These are phyloP conservation scores for Poicephalus gulielmi DNA, from an alignment of 2,113 vertebrate genomes.

Conservation along the genomic window DNA sequence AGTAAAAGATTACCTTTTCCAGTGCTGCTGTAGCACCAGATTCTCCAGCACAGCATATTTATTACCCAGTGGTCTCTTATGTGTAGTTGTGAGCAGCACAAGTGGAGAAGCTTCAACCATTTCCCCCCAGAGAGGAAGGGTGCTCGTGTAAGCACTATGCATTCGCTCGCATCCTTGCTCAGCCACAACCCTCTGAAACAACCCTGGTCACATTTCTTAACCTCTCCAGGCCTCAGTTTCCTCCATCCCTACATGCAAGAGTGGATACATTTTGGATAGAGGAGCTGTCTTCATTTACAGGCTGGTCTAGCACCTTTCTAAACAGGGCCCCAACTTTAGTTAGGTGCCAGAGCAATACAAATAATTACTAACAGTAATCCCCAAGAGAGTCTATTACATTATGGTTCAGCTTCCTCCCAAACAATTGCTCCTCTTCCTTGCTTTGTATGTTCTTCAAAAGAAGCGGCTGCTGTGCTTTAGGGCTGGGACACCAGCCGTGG, in stretches of 20 bases:
- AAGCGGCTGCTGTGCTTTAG: slow-evolving; percentile 56
- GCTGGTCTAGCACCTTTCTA: not conserved
- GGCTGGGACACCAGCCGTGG: slow-evolving; percentile 20
- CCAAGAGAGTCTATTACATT: slow-evolving; percentile 38
- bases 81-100: not conserved
- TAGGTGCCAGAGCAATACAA: slow-evolving; percentile 54
- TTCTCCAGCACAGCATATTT: not conserved
- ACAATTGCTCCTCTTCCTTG: slow-evolving; percentile 70
- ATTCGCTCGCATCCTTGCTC: not conserved
- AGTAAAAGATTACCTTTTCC: not conserved
- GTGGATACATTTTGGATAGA: not conserved
- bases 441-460: slow-evolving; percentile 67
- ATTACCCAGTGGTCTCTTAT: not conserved
- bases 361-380: slow-evolving; percentile 61
- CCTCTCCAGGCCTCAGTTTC: not conserved
- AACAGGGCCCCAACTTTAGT: not conserved
- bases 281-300: not conserved
- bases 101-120: not conserved
- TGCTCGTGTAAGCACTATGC: not conserved
- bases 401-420: slow-evolving; percentile 51
- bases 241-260: not conserved
- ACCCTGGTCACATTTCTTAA: not conserved
- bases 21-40: not conserved
- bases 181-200: not conserved
- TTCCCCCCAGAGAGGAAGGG: not conserved